Percentiles rank a stretch among this genome's conserved stretches.
Evolutionary conservation across 2,888 invertebrate genomes (phyloP).

Genomic region (Nycteola revayana): DNA sequence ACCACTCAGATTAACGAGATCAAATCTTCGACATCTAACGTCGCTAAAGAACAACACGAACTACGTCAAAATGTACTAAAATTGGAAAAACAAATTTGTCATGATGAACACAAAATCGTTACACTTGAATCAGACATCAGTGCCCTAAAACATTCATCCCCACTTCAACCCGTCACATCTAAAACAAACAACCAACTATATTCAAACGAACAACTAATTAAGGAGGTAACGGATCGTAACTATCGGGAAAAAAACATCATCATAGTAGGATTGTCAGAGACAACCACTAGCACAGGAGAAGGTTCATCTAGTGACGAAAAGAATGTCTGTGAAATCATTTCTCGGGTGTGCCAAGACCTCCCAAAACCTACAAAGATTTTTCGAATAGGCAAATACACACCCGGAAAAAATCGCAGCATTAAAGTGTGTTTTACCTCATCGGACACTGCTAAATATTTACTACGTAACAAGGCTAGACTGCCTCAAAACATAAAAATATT

Average conservation of each 20-base stretch:
- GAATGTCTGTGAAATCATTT: too few relatives aligned
- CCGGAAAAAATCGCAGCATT: neutral
- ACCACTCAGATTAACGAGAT: too few relatives aligned
- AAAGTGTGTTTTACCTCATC: neutral
- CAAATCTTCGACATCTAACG: neutral
- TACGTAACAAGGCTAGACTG: neutral
- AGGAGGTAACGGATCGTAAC: too few relatives aligned
- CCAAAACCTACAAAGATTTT: neutral
- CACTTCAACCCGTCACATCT: neutral
- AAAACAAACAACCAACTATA: conserved; percentile 1
- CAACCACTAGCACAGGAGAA: too few relatives aligned
- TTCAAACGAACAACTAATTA: too few relatives aligned
- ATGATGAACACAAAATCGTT: conserved; percentile 1
- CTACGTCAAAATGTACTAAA: neutral
- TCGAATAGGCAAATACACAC: too few relatives aligned
- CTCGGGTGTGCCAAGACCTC: neutral
- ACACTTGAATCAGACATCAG: conserved; percentile 3
- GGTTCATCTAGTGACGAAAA: too few relatives aligned
- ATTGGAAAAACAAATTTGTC: conserved; percentile 2
- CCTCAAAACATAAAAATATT: neutral
- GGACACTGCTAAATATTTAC: neutral
- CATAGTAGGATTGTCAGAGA: too few relatives aligned
- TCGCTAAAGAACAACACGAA: neutral
- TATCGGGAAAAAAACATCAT: too few relatives aligned
- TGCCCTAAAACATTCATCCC: neutral